Evolutionary conservation across 2,888 invertebrate genomes (phyloP), one percentile per base, ranked within the genome.

Genomic region (Leucania comma): DNA sequence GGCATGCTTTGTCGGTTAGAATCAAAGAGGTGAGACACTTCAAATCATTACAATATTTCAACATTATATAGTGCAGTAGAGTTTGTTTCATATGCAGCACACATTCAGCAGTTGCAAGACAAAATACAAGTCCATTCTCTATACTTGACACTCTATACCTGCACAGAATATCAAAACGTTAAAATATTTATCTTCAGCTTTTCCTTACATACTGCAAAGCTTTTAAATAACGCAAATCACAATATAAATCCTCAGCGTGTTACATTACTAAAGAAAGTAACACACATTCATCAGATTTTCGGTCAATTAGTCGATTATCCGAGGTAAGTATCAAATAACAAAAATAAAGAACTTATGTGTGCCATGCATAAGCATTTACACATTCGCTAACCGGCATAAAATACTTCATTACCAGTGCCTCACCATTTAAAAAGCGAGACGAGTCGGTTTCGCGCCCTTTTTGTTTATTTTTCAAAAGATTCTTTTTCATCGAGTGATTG

Each of bases 401-500:
- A 88, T 82, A 82, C 87, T 84, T 87, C 86, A 87, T 89, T 88
- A 85, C 86, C 80, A 70, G 77, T 74, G 85, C 86, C 85, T 38
- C 82, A 82, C 81, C 82, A 74, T 79, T 86, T 86, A 88, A 88
- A 87, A 82, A 80, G 75, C 77, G 78, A 79, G 72, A 82, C 82
- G 81, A 72, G 84, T 78, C 59, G 66, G 88, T 83, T 89, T 89
- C 87, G 89, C 91, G 88, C 87, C 73, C 75, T 81, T 86, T 86
- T 87, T 88, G 85, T 89, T 88, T 89, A 79, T 90, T 90, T 91
- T 90, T 88, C 78, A 87, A 89, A 83, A 84, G 79, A 85, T 89
- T 80, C 14, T 84, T 81, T 87, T 87, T 88, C 88, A 88, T 89
- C 87, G 83, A 56, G 82, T 93, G 93, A 92, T 93, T 91, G 92